These are phyloP conservation scores for Tuta absoluta DNA, from an alignment of 2,888 invertebrate species.

Conservation along the genomic window DNA sequence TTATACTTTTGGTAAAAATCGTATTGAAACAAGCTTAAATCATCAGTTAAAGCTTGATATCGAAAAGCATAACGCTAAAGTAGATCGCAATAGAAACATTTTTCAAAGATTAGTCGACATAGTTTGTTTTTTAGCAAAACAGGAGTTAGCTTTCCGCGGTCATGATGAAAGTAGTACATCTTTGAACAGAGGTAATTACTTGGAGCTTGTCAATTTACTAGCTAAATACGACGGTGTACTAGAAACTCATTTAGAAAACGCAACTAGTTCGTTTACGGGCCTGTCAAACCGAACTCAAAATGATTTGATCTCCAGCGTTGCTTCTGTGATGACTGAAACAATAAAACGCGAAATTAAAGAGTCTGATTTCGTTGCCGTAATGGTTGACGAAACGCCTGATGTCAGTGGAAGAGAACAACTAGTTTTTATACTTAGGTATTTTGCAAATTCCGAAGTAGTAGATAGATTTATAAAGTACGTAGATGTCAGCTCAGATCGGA, in stretches of 20 bases:
- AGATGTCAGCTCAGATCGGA: background rate
- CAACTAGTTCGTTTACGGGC: background rate
- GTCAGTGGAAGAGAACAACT: background rate
- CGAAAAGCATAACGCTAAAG: slow-evolving; percentile 23
- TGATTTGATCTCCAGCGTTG: background rate
- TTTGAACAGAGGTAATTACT: slow-evolving; percentile 2
- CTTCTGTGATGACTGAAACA: background rate
- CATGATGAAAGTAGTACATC: slow-evolving; percentile 42
- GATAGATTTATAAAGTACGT: slow-evolving; percentile 3
- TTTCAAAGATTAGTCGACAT: slow-evolving; percentile 29
- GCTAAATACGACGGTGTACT: too few species aligned
- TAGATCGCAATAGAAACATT: slow-evolving; percentile 26
- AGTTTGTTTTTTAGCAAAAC: slow-evolving; percentile 24
- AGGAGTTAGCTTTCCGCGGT: slow-evolving; percentile 45
- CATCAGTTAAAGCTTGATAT: too few species aligned
- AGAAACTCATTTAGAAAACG: background rate
- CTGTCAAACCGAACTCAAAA: background rate
- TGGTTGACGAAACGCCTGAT: background rate
- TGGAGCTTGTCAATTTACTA: too few species aligned
- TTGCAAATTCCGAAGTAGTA: background rate
- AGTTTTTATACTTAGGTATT: background rate
- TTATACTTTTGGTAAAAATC: background rate
- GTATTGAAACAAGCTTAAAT: too few species aligned
- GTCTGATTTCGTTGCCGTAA: background rate
- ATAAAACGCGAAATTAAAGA: background rate